A percentile compares a stretch with the other conserved stretches of the same genome.
These are phyloP conservation scores for Mycteria americana DNA, from an alignment of 2,797 vertebrate genomes.

Conservation along the genomic window DNA sequence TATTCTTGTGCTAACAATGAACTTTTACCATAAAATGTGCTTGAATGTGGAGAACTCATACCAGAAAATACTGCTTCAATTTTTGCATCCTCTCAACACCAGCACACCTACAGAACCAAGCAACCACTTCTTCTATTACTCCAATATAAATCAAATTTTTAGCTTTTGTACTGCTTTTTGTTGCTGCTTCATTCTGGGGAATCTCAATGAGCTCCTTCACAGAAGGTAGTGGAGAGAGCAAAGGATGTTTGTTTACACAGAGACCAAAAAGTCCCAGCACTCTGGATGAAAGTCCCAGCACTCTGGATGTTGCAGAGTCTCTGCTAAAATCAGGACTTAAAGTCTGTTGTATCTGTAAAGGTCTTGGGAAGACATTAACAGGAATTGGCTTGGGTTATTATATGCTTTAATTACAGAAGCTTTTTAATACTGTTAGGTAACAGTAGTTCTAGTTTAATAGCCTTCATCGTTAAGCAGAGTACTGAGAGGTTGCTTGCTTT, in stretches of 20 bases:
- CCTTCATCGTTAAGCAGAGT: neutral
- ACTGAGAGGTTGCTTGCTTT: neutral
- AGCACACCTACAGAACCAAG: neutral
- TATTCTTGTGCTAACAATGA: neutral
- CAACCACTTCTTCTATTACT: neutral
- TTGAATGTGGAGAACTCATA: neutral
- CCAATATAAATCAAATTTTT: neutral
- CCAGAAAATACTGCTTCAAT: neutral
- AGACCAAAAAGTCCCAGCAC: neutral
- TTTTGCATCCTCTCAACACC: neutral
- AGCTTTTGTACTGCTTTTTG: neutral
- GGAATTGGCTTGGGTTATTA: neutral
- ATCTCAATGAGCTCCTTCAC: neutral
- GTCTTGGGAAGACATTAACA: neutral
- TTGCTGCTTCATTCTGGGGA: neutral
- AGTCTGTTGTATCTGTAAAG: neutral
- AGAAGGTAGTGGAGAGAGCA: neutral
- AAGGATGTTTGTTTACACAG: neutral
- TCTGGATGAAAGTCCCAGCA: neutral
- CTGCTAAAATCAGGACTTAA: accelerated
- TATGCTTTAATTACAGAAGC: neutral
- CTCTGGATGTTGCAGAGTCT: neutral
- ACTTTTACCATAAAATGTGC: neutral
- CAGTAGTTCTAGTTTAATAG: neutral
- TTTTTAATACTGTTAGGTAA: neutral